Evolutionary conservation across 2,888 invertebrate genomes (phyloP).

Genomic region (Diplolepis rosae): DNA sequence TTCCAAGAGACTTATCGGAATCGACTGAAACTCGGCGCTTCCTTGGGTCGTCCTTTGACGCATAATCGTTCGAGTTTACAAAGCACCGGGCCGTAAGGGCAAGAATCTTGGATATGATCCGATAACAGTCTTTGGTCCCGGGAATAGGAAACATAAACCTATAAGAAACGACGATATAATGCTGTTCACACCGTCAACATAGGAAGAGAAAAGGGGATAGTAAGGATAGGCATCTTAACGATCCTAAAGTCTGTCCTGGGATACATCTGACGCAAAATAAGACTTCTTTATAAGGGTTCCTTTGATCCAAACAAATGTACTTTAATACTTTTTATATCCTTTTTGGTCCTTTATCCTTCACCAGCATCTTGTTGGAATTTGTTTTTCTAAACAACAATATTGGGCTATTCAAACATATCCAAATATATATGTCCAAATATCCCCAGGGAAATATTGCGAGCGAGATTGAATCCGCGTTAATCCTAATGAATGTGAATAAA

Average conservation of each 20-base stretch:
- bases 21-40: constrained; percentile 1
- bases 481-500: no score
- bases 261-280: constrained; percentile 68
- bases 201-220: constrained; percentile 37
- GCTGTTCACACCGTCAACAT: not conserved
- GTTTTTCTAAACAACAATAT: no score
- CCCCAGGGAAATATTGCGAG: no score
- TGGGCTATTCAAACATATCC: no score
- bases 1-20: constrained; percentile 8
- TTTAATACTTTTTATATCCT: constrained; percentile 9
- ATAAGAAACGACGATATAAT: constrained; percentile 51
- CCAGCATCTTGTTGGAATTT: no score
- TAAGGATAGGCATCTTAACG: constrained; percentile 68
- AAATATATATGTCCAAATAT: no score
- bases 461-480: no score
- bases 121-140: constrained; percentile 35
- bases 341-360: constrained; percentile 1
- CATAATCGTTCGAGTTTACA: constrained; percentile 52
- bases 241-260: constrained; percentile 64
- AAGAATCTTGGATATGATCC: constrained; percentile 38
- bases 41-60: constrained; percentile 37
- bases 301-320: constrained; percentile 49
- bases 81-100: constrained; percentile 48
- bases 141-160: constrained; percentile 58
- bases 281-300: constrained; percentile 62